Evolutionary conservation across 2,113 vertebrate species (phyloP).

Genomic region (Malurus elegans): DNA sequence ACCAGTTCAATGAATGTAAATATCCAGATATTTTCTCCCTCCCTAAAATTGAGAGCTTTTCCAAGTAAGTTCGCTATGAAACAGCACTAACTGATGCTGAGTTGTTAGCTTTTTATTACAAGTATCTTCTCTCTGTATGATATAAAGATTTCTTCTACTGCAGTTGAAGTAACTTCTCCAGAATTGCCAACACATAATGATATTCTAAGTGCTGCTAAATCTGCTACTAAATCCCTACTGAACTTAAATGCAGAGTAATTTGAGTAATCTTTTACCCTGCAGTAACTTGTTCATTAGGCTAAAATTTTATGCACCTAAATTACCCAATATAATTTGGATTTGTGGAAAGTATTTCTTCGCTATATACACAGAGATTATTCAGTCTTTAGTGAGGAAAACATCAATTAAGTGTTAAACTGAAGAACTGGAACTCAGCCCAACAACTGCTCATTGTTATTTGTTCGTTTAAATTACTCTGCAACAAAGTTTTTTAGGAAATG

Average conservation of each 20-base stretch:
- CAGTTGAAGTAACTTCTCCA: neutral
- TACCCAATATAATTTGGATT: neutral
- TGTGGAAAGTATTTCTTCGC: neutral
- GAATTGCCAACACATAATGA: neutral
- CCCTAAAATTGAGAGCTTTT: neutral
- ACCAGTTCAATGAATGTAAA: constrained; percentile 21
- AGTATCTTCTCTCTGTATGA: neutral
- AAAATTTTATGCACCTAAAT: neutral
- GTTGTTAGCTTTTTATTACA: neutral
- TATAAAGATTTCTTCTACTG: neutral
- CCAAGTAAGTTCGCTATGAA: neutral
- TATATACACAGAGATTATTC: neutral
- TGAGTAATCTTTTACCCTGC: neutral
- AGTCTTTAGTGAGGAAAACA: constrained; percentile 4
- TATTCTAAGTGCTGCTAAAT: neutral
- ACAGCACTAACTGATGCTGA: neutral
- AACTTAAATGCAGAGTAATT: constrained; percentile 1
- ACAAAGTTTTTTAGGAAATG: neutral
- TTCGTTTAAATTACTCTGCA: neutral
- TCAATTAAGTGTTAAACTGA: neutral
- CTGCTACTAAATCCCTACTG: neutral
- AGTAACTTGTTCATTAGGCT: constrained; percentile 17
- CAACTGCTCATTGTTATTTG: neutral
- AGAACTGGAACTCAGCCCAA: neutral
- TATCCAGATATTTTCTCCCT: neutral